These are phyloP conservation scores for Gonioctena quinquepunctata DNA, from an alignment of 1,140 invertebrate species.

Conservation along the genomic window DNA sequence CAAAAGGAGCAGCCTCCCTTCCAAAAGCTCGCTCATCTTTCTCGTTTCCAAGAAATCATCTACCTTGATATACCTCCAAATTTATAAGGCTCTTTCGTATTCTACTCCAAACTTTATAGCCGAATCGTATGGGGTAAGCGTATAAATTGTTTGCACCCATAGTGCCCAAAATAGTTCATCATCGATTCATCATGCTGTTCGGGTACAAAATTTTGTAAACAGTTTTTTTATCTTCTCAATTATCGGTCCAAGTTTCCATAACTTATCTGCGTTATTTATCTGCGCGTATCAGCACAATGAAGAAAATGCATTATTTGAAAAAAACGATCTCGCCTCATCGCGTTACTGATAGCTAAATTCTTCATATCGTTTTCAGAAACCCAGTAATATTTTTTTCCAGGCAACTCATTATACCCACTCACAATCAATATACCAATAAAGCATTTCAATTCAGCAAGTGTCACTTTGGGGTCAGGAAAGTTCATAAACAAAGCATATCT, in stretches of 20 bases:
- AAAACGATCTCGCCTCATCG: constrained; percentile 48
- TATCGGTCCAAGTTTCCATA: constrained; percentile 26
- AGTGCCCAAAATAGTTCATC: constrained; percentile 37
- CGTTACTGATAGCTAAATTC: constrained; percentile 37
- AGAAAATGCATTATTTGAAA: constrained; percentile 45
- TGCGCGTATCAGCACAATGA: constrained; percentile 39
- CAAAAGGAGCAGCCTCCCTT: constrained; percentile 20
- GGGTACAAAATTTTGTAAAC: constrained; percentile 15
- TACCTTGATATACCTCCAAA: constrained; percentile 44
- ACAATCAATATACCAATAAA: neutral
- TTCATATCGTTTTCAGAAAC: constrained; percentile 45
- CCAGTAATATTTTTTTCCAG: constrained; percentile 46
- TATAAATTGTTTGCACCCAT: constrained; percentile 31
- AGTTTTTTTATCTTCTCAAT: constrained; percentile 25
- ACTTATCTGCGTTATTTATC: constrained; percentile 18
- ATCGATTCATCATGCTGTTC: constrained; percentile 40
- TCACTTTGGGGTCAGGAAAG: neutral
- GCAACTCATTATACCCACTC: constrained; percentile 47
- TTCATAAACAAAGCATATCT: neutral
- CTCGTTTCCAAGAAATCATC: constrained; percentile 6
- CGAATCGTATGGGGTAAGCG: constrained; percentile 34
- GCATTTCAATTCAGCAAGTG: neutral
- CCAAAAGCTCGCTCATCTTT: neutral
- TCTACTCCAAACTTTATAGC: constrained; percentile 30
- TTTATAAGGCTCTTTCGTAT: constrained; percentile 29